Base-by-base conservation (phyloP, 2,113 vertebrate genomes). In the Anthoscopus minutus region DNA sequence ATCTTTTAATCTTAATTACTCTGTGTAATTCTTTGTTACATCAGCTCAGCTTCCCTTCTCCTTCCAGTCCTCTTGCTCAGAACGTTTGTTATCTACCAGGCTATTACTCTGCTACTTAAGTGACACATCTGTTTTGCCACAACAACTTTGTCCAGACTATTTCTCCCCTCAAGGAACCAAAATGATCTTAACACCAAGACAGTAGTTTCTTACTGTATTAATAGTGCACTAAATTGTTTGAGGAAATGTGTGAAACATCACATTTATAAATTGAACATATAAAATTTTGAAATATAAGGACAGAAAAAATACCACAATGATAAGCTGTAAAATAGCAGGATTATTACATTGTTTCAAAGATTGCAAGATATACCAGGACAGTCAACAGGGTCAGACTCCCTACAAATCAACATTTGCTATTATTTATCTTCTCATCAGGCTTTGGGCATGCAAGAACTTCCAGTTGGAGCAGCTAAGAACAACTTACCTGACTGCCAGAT, bases 401-500 rank as follows among this genome's bases (percentile, higher is more conserved):
- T 48, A 61, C 8, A 81, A 47, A 80, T 31, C 67, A 82, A 58
- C 10, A 6, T 56, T 71, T 60, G 58, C 38, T 87, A 57, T 35
- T 35, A 87, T 38, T 83, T 62, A 48, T 91, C 54, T 57, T 93
- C 44, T 85, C 47, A 89, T 77, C 24, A 70, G 50, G 22, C 69
- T 77, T 66, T 61, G 44, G 42, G 20, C 37, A 65, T 51, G 58
- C 44, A 92, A 91, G 42, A 50, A 72, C 27, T 91, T 81, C 50
- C 40, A 38, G 31, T 88, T 1, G 42, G n/a, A 89, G 45, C 58
- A 80, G 56, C 66, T 85, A 89, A 48, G 56, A 65, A 44, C 31
- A 79, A 11, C 76, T 97, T 93, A 99, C 99, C 99, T 98, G 92
- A 99, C 99, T 6, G 99, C 99, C 96, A 99, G 97, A 95, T 99